A percentile compares a stretch with the other conserved stretches of the same genome.
Conservation (phyloP, 2,888 invertebrate genomes). For the Agrotis clavis region DNA sequence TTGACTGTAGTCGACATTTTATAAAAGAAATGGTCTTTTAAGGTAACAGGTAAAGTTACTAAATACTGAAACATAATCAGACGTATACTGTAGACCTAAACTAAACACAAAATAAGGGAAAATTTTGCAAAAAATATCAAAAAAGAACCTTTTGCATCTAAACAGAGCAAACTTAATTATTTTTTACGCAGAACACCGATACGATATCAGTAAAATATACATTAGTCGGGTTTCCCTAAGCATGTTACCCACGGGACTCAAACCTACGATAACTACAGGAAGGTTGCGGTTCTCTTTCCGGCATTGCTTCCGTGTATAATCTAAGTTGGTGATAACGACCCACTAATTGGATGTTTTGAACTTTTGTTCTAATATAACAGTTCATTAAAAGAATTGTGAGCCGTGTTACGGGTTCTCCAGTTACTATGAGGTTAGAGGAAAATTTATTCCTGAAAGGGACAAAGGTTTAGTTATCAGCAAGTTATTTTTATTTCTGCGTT, state of each 20-base stretch:
- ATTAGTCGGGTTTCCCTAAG: conserved; percentile 46
- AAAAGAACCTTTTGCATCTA: neutral
- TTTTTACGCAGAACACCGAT: conserved; percentile 22
- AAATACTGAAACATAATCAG: too few relatives aligned
- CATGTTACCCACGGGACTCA: conserved; percentile 53
- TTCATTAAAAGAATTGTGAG: conserved; percentile 51
- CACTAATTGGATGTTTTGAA: conserved; percentile 64
- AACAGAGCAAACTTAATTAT: conserved; percentile 7
- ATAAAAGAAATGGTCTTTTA: too few relatives aligned
- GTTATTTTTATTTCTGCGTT: neutral
- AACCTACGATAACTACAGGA: conserved; percentile 60
- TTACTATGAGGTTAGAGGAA: conserved; percentile 32
- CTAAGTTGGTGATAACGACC: conserved; percentile 52
- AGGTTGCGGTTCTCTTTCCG: conserved; percentile 65
- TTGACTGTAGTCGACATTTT: too few relatives aligned
- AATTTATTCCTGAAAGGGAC: conserved; percentile 21
- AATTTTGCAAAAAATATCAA: neutral
- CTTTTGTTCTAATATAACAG: conserved; percentile 43
- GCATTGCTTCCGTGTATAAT: conserved; percentile 56
- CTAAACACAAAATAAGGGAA: neutral
- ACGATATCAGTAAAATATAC: conserved; percentile 38
- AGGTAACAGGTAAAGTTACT: too few relatives aligned
- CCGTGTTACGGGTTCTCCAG: conserved; percentile 33
- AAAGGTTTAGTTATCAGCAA: neutral
- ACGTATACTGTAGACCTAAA: too few relatives aligned